Conservation (phyloP, 1,140 invertebrate species). For the Probaryconus sp. region DNA sequence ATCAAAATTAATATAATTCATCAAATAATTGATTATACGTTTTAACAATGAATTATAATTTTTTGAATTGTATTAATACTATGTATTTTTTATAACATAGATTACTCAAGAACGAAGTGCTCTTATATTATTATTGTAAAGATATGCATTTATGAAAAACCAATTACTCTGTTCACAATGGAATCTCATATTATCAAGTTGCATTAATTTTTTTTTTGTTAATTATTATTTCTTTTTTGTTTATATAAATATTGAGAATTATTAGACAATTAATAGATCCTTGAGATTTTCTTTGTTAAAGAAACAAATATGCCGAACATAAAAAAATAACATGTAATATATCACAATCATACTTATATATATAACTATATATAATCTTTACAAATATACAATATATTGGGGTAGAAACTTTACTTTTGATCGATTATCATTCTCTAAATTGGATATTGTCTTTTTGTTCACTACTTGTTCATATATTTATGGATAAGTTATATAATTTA, state of each 20-base stretch:
- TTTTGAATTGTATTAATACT: constrained; percentile 33
- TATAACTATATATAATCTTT: neutral
- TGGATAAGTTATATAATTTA: neutral
- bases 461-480: neutral
- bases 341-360: too few relatives aligned
- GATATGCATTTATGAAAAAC: constrained; percentile 24
- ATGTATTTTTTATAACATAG: constrained; percentile 49
- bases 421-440: neutral
- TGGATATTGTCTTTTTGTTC: neutral
- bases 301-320: neutral
- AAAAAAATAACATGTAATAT: neutral
- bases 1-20: constrained; percentile 17
- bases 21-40: constrained; percentile 2
- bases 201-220: neutral
- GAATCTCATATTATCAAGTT: neutral
- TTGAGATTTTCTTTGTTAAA: neutral
- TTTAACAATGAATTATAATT: constrained; percentile 28
- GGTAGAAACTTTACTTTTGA: constrained; percentile 24
- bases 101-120: constrained; percentile 50
- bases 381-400: constrained; percentile 8
- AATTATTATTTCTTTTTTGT: neutral
- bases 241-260: neutral
- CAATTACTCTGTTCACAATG: neutral
- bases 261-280: too few relatives aligned
- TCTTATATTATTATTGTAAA: constrained; percentile 45